phyloP scores from a whole-genome alignment of 92 coral and sea anemone species.

The Palythoa grandis region DNA sequence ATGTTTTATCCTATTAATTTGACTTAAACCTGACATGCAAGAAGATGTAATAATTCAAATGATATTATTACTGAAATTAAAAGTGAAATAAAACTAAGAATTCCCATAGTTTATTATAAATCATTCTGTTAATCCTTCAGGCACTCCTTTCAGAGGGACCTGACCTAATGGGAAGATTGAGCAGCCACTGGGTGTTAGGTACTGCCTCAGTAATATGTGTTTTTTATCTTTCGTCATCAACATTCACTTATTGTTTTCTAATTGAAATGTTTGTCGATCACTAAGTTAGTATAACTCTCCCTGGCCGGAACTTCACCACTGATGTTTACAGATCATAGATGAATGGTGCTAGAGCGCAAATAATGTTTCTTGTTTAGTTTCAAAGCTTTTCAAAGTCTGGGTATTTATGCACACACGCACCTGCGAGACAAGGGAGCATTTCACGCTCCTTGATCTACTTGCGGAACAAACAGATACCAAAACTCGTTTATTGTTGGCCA shows the following conservation, averaged over 20 bases:
- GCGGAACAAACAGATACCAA: no score
- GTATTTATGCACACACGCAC: no score
- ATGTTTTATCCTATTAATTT: no score
- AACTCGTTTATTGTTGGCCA: no score
- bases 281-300: neutral
- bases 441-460: no score
- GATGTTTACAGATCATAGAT: neutral
- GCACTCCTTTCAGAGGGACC: slow-evolving; percentile 90
- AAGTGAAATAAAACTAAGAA: neutral
- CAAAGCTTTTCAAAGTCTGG: neutral
- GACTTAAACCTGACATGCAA: no score
- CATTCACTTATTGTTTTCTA: neutral
- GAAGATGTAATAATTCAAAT: no score
- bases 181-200: slow-evolving; percentile 98
- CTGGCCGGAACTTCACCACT: neutral
- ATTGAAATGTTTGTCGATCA: neutral
- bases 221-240: neutral
- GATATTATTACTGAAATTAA: no score
- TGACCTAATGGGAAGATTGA: slow-evolving; percentile 93
- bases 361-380: neutral
- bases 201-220: neutral
- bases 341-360: neutral
- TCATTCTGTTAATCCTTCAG: slow-evolving; percentile 43
- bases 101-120: neutral
- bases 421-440: no score